Evolutionary conservation across 1,140 invertebrate genomes (phyloP).

Genomic region (Orchestia grillus): DNA sequence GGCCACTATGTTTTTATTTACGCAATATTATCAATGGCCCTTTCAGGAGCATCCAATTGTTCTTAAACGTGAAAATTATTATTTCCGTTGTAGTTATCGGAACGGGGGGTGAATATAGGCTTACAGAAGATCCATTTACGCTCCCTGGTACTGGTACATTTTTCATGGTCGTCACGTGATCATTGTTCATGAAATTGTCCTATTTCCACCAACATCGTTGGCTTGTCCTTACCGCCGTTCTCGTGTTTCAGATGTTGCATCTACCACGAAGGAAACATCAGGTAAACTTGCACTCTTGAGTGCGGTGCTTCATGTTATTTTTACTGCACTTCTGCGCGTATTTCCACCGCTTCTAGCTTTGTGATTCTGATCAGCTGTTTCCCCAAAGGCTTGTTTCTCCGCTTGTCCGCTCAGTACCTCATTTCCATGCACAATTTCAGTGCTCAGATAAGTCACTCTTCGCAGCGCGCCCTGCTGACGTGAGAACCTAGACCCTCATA

Average conservation of each 20-base stretch:
- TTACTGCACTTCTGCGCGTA: background rate
- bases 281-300: background rate
- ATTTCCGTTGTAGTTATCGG: no score
- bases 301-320: background rate
- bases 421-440: background rate
- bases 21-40: no score
- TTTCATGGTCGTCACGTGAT: background rate
- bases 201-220: background rate
- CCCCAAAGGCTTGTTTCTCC: background rate
- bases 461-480: background rate
- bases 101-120: no score
- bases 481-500: background rate
- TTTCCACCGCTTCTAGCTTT: background rate
- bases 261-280: constrained; percentile 55
- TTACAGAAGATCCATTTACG: background rate
- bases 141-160: background rate
- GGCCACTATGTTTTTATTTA: background rate
- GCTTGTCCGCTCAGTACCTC: background rate
- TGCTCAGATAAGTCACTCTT: background rate
- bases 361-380: background rate
- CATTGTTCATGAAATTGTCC: background rate
- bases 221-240: background rate
- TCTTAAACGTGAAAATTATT: no score
- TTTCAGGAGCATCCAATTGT: no score
- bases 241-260: constrained; percentile 45